Evolutionary conservation across 2,113 vertebrate species (phyloP), one percentile per base, ranked within the genome.

Genomic region (Eonycteris spelaea): DNA sequence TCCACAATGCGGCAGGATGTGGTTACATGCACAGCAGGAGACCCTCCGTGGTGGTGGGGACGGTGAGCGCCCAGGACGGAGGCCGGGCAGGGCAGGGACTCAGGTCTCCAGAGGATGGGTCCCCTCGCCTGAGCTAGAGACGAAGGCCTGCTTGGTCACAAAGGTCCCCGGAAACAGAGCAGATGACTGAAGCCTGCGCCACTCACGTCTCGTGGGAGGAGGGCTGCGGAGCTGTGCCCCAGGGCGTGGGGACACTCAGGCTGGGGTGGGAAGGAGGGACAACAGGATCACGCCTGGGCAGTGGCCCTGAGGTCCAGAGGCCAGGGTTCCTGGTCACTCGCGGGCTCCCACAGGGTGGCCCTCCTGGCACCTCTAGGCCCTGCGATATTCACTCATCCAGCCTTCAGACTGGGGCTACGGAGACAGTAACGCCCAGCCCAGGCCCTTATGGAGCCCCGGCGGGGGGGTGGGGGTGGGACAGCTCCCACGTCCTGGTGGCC

Each of bases 171-270:
- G 55, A 11, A 3, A 40, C 57, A 28, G n/a, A 79, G 38, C 0
- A n/a, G 33, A 7, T 40, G 24, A 7, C 30, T 35, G 10, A 13
- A 57, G 78, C 53, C 57, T 21, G n/a, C 1, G 16, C 33, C 6
- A 10, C 24, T 14, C 7, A 18, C 4, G 3, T 18, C 53, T n/a
- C 3, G 0, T 0, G n/a, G 59, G 21, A n/a, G 71, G 61, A 28
- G 35, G 48, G 0, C 51, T 0, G 59, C 38, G 43, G n/a, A 38
- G 53, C 59, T 9, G 74, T 86, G 43, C 7, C 38, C 45, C 6
- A 0, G 0, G 6, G 68, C 6, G 0, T 1, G 53, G 3, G 65
- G 48, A 18, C 28, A 30, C 24, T 33, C 21, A 2, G 16, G 61
- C 45, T 35, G 83, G 55, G 26, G 75, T 1, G 14, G 79, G 61